Evolutionary conservation across 2,888 invertebrate genomes (phyloP), one percentile per base, ranked within the genome.

Genomic region (Dermolepida albohirtum): DNA sequence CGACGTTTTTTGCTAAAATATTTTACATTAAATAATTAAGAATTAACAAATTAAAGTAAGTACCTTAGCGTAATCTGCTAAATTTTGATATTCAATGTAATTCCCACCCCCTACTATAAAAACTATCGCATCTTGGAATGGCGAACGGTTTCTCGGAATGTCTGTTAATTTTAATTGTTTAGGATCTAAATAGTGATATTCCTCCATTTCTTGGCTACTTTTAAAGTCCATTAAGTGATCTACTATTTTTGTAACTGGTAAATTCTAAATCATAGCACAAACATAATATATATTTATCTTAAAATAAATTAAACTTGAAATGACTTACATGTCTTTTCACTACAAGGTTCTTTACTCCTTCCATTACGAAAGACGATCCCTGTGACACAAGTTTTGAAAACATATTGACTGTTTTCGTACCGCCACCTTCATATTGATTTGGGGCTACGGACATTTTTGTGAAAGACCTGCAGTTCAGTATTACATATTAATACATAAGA

Each of bases 1-100:
- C 7, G 89, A 86, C 71, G 89, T 88, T 81, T 92, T 92, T 87
- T 92, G 92, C 89, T 92, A 55, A 87, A 87, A 78, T 65, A 70
- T 62, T 55, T 34, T 6, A 10, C 34, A 34, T 6, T 34, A 27
- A 52, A 52, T 52, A 64, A 51, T 64, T 29, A 52, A 49, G 43
- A 49, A 59, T 5, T 16, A n/a, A 17, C 10, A 12, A 7, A n/a
- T 6, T 29, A 22, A 17, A 40, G 54, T 22, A 10, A 12, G 10
- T 81, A 92, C 92, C 88, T 94, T 97, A 40, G 94, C 93, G 80
- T 97, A 97, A 81, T 98, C 98, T 63, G 94, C 90, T 69, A 99
- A 88, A 87, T 99, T 99, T 84, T 98, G 98, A 84, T 99, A 99
- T 84, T 99, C 99, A 79, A 98, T 98, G 81, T 99, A 99, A 87